Conservation (phyloP, 2,888 invertebrate species). For the Coronaproctus castanopsis region DNA sequence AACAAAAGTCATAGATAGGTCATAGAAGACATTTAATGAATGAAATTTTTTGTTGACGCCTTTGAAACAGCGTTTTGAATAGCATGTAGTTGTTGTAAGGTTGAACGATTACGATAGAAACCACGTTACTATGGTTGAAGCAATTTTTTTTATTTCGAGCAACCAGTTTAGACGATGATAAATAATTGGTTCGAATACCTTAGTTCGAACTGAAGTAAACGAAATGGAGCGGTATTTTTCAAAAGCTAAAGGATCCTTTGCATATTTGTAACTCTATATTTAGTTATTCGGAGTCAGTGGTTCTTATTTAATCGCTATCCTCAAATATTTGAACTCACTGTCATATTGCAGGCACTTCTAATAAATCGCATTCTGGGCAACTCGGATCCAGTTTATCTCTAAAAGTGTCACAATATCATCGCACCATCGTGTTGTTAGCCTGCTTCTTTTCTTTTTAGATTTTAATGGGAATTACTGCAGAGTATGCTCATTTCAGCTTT, state of each 20-base stretch:
- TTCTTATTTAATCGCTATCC: too few relatives aligned
- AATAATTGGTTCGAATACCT: neutral
- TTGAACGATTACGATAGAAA: neutral
- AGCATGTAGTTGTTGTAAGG: neutral
- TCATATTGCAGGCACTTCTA: too few relatives aligned
- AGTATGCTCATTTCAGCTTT: too few relatives aligned
- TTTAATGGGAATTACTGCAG: too few relatives aligned
- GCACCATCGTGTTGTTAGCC: too few relatives aligned
- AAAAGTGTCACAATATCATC: too few relatives aligned
- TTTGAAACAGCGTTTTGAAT: neutral
- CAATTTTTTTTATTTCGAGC: neutral
- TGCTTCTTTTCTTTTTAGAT: too few relatives aligned
- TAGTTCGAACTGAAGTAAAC: neutral
- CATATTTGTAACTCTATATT: too few relatives aligned
- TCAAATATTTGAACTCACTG: too few relatives aligned
- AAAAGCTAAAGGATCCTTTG: neutral
- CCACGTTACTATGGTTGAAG: neutral
- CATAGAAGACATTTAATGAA: neutral
- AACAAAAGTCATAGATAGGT: neutral
- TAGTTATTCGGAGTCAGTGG: too few relatives aligned
- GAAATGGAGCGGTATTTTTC: neutral
- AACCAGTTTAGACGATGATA: neutral
- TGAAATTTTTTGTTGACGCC: neutral
- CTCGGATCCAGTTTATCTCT: too few relatives aligned
- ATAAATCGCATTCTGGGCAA: too few relatives aligned